Conservation (phyloP, 2,888 invertebrate species). For the Onchidella celtica region DNA sequence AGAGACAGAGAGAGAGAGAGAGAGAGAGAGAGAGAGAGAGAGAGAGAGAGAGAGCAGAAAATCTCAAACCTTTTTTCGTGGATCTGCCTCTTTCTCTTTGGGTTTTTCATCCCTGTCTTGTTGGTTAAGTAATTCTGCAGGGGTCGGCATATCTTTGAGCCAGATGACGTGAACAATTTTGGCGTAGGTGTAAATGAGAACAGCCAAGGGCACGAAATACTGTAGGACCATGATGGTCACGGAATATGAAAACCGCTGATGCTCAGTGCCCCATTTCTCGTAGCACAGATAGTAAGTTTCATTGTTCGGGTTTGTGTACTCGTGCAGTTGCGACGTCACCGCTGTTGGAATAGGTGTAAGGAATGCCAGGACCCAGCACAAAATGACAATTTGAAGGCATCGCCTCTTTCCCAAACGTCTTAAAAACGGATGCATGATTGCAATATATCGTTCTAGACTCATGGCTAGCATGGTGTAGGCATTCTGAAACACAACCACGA, state of each 20-base stretch:
- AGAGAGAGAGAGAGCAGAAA: too few species aligned
- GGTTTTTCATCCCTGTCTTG: not conserved
- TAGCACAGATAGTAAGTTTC: slow-evolving; percentile 48
- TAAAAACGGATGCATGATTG: slow-evolving; percentile 92
- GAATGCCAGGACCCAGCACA: slow-evolving; percentile 89
- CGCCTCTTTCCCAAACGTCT: slow-evolving; percentile 89
- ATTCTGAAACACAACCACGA: slow-evolving; percentile 83
- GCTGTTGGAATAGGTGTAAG: slow-evolving; percentile 91
- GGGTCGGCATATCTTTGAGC: slow-evolving; percentile 92
- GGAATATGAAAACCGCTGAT: slow-evolving; percentile 83
- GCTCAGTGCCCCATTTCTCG: slow-evolving; percentile 54
- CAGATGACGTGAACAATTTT: slow-evolving; percentile 93
- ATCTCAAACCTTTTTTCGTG: slow-evolving; percentile 46
- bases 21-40: too few species aligned
- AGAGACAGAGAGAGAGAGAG: too few species aligned
- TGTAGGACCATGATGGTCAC: slow-evolving; percentile 89
- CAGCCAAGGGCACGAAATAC: slow-evolving; percentile 89
- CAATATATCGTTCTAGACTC: slow-evolving; percentile 94
- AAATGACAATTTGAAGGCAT: slow-evolving; percentile 86
- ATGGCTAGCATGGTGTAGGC: slow-evolving; percentile 95
- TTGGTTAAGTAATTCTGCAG: slow-evolving; percentile 82
- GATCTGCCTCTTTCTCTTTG: slow-evolving; percentile 27
- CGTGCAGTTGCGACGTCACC: slow-evolving; percentile 83
- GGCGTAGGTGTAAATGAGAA: slow-evolving; percentile 91
- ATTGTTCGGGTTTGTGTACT: slow-evolving; percentile 25